Evolutionary conservation across 2,888 invertebrate genomes (phyloP).

Genomic region (Diadromus collaris): DNA sequence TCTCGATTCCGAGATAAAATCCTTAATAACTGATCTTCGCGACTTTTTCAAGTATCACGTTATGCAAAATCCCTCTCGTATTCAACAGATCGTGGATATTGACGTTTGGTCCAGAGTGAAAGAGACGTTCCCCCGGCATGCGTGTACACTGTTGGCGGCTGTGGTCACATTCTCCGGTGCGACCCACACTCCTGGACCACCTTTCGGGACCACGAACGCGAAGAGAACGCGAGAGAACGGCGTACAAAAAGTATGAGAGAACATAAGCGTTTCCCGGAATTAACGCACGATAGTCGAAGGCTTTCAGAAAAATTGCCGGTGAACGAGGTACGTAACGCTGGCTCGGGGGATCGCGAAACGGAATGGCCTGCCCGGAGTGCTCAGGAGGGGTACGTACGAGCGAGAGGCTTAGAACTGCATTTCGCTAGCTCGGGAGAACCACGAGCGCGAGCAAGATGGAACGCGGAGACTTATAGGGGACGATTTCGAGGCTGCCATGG

Average conservation of each 20-base stretch:
- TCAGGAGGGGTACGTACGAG: constrained; percentile 13
- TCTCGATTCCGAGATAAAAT: neutral
- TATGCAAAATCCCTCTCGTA: constrained; percentile 46
- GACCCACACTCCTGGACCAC: constrained; percentile 1
- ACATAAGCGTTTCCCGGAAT: constrained; percentile 65
- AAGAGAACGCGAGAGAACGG: constrained; percentile 30
- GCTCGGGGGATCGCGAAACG: constrained; percentile 27
- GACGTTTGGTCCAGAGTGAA: constrained; percentile 13
- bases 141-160: neutral
- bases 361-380: constrained; percentile 40
- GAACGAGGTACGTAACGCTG: constrained; percentile 60
- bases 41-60: constrained; percentile 39
- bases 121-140: neutral
- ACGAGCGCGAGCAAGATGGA: constrained; percentile 24
- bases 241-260: constrained; percentile 41
- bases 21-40: constrained; percentile 46
- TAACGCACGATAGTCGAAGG: constrained; percentile 66
- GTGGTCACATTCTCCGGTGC: constrained; percentile 7
- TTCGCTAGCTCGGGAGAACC: constrained; percentile 14
- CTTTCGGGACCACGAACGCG: constrained; percentile 5
- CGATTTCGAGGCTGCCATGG: constrained; percentile 61
- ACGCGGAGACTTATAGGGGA: constrained; percentile 44
- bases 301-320: constrained; percentile 63
- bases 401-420: constrained; percentile 22
- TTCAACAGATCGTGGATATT: constrained; percentile 42